Base-by-base conservation (phyloP, 2,888 invertebrate species). In the Rhamnusium bicolor region DNA sequence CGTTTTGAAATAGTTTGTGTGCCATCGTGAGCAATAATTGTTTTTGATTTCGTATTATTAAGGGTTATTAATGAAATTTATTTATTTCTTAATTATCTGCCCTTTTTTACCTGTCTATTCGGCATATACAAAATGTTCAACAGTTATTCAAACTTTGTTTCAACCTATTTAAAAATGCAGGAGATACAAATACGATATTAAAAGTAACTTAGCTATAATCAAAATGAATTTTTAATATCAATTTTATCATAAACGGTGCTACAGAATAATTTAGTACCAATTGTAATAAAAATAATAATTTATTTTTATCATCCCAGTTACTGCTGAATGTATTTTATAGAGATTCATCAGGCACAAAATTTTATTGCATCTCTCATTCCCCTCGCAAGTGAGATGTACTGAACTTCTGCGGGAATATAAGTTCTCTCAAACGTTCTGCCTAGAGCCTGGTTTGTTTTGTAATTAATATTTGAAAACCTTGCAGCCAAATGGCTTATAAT, bases 381-480 rank as follows among this genome's bases (percentile, higher is more conserved):
- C n/a, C 10, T n/a, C 40, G 12, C 40, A n/a, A 40, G 1, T 12
- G n/a, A 40, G n/a, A n/a, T n/a, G 40, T n/a, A 40, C n/a, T n/a
- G 6, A 24, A 24, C 6, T 24, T 24, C 24, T 24, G 24, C 24
- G 6, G 40, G n/a, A 40, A 40, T n/a, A 2, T n/a, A n/a, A n/a
- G 10, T 10, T 32, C 10, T 12, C 32, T 10, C 40, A 40, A 4
- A 40, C 40, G 12, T n/a, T n/a, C n/a, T n/a, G 40, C 40, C 40
- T 40, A 40, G n/a, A 40, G 40, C 40, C 5, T 3, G 40, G 40
- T 69, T 72, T 74, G 74, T 72, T 72, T 69, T 72, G 72, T 74
- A 74, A 74, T 74, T 74, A 74, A 74, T 72, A 74, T 72, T 74
- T 56, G 72, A 71, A 71, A 74, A 71, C 69, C 74, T 72, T 67